Percentiles rank a stretch among this genome's conserved stretches.
These are phyloP conservation scores for Takifugu rubripes DNA, from an alignment of 2,797 vertebrate species.

Conservation along the genomic window DNA sequence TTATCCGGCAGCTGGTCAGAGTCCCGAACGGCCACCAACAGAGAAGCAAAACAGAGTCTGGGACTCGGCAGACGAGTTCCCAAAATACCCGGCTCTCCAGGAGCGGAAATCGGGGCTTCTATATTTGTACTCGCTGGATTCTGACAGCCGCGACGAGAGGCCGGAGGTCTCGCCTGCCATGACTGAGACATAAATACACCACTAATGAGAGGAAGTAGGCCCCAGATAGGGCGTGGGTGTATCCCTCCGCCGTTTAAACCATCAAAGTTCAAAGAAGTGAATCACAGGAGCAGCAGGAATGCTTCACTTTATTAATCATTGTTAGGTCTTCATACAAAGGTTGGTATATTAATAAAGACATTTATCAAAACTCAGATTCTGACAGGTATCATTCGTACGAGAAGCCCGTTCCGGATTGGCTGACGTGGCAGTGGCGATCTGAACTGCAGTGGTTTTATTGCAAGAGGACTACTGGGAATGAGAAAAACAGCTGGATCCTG, in stretches of 20 bases:
- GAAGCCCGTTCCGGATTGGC: constrained; percentile 50
- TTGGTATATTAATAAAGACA: constrained; percentile 57
- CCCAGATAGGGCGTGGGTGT: constrained; percentile 17
- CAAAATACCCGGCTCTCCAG: constrained; percentile 51
- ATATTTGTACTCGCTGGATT: constrained; percentile 48
- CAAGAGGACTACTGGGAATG: constrained; percentile 21
- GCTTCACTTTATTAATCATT: constrained; percentile 55
- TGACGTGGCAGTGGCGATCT: constrained; percentile 36
- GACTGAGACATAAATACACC: constrained; percentile 36
- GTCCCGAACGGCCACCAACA: constrained; percentile 37
- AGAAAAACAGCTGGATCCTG: constrained; percentile 16
- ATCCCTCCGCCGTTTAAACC: constrained; percentile 6
- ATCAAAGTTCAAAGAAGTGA: constrained; percentile 1
- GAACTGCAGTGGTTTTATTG: constrained; percentile 46
- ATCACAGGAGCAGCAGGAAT: constrained; percentile 46
- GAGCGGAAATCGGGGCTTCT: constrained; percentile 58
- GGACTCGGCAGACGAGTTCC: constrained; percentile 25
- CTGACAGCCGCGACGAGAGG: constrained; percentile 33
- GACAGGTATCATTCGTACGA: constrained; percentile 37
- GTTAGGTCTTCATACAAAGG: constrained; percentile 55
- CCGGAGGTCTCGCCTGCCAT: constrained; percentile 19
- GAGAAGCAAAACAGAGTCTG: constrained; percentile 39
- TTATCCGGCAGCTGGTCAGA: constrained; percentile 40
- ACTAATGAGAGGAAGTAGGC: constrained; percentile 46
- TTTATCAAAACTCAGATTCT: constrained; percentile 52